Evolutionary conservation across 2,797 vertebrate genomes (phyloP), one percentile per base, ranked within the genome.

Genomic region (Chiroxiphia lanceolata): DNA sequence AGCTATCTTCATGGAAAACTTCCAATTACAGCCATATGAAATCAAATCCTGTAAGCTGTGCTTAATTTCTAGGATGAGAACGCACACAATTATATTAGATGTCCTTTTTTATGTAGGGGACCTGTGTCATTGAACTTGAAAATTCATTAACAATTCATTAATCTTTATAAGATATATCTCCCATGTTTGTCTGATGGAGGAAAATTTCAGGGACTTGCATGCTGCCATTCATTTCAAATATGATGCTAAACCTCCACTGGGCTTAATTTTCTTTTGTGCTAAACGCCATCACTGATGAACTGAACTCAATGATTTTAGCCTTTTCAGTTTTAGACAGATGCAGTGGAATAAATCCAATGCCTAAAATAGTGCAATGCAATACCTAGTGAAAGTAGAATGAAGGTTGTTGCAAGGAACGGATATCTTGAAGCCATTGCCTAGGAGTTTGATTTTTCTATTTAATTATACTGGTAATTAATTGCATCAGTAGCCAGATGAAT

Each of bases 71-170:
- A 76, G 82, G 51, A 77, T 87, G 8, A 87, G 13, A 19, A 42
- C 45, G 16, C 33, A 65, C 51, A 56, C 8, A 12, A 92, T 68
- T 78, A 83, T 54, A 75, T 81, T 75, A 92, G 20, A 22, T 87
- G 36, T 42, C 33, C 23, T 78, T 84, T 94, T 85, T 87, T 83
- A 71, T 68, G 15, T 81, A 65, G 34, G 9, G 44, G 31, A 64
- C 50, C 9, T 26, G 91, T 94, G 38, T 89, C 19, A 72, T 10
- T 68, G 51, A 93, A 74, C 69, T 91, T 57, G 81, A 95, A 96
- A 95, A 95, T 91, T 90, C 36, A 90, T 93, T 96, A 94, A 75
- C 57, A 90, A 57, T 77, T 95, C 10, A 47, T 90, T 92, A 93
- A 92, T 90, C 36, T 63, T 93, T 84, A 56, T 94, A 86, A 94